Conservation (phyloP, 53 echinoderm and acorn worm species). For the Echinometra lucunter region DNA sequence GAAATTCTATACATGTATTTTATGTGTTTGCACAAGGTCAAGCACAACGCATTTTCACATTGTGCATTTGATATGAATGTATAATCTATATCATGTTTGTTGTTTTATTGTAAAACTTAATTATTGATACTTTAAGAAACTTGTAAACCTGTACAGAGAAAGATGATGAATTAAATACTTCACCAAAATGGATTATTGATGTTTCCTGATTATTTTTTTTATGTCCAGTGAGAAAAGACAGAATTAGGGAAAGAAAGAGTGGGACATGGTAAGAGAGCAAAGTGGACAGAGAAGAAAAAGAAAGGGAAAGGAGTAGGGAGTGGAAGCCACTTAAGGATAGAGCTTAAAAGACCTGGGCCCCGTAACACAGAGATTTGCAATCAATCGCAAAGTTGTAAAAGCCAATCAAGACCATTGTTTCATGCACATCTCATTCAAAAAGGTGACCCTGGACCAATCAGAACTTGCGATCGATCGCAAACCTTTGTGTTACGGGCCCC, state of each 20-base stretch:
- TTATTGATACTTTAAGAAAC: constrained; percentile 63
- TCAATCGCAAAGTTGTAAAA: too few species aligned
- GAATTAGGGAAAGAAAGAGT: not conserved
- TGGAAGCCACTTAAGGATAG: too few species aligned
- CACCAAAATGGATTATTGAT: constrained; percentile 15
- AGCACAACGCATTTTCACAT: constrained; percentile 42
- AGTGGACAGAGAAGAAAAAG: too few species aligned
- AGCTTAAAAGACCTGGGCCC: too few species aligned
- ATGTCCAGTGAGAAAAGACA: not conserved
- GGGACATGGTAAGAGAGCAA: too few species aligned
- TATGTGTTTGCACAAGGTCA: constrained; percentile 53
- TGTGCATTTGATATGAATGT: constrained; percentile 45
- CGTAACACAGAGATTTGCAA: too few species aligned
- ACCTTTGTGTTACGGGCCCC: too few species aligned
- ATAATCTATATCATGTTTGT: constrained; percentile 46
- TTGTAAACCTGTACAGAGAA: constrained; percentile 73
- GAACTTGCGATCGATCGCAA: too few species aligned
- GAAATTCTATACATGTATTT: constrained; percentile 16
- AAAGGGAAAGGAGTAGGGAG: too few species aligned
- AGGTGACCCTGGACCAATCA: too few species aligned
- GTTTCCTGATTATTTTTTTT: not conserved
- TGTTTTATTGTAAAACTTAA: constrained; percentile 68
- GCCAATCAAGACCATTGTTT: too few species aligned
- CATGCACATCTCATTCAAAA: too few species aligned
- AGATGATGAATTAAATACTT: constrained; percentile 68